Base-by-base conservation (phyloP, 2,113 vertebrate genomes). In the Rynchops niger region DNA sequence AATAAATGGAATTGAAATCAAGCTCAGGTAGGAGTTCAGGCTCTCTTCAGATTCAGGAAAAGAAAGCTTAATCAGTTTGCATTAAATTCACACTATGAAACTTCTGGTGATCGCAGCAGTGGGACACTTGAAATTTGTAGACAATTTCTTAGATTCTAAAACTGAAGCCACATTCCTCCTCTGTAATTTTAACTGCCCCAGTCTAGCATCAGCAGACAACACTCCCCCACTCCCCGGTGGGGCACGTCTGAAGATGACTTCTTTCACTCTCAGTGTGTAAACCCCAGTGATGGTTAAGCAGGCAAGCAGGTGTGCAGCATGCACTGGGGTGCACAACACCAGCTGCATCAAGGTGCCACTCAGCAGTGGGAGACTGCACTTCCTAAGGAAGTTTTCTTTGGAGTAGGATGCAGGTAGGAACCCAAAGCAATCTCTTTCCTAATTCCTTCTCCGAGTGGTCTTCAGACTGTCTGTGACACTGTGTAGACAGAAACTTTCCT, bases 1-100 rank as follows among this genome's bases (percentile, higher is more conserved):
- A 71, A 76, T n/a, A 84, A 83, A 78, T 40, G 22, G 47, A 74
- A 84, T 29, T 70, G 49, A 90, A 92, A 91, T n/a, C 26, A 67
- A 16, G 58, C 30, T 84, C 55, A n/a, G 13, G 14, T 34, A n/a
- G 49, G 49, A 83, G n/a, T 58, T 84, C 43, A 70, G 56, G 8
- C 12, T 84, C 27, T 86, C 47, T 82, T 86, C 52, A 89, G 23
- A 52, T 26, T 67, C 40, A 84, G 63, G 27, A 71, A 71, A 86
- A 66, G 15, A 81, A 66, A 71, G 4, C 5, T 86, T 61, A 50
- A 71, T 25, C 38, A n/a, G 3, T 56, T 86, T 81, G 9, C 43
- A 72, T 34, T 56, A 63, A 63, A 82, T 38, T 55, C 88, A 65
- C 11, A 38, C 4, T 6, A 40, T 38, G 47, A 84, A 91, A n/a